phyloP scores from a whole-genome alignment of 30 jellyfish, hydroid and myxozoan genomes.

The Hydra vulgaris region DNA sequence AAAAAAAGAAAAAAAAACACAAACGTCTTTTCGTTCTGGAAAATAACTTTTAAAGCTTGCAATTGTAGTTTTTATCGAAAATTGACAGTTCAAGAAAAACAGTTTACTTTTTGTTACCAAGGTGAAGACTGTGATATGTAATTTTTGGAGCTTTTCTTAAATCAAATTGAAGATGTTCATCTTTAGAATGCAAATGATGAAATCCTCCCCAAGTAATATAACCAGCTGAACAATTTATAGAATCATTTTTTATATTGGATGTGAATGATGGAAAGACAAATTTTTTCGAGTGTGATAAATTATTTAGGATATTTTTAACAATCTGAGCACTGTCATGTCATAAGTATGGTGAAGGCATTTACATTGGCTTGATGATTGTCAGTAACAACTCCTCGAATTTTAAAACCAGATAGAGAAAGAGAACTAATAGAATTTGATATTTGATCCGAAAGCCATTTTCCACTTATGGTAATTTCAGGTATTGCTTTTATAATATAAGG shows the following conservation, averaged over 20 bases:
- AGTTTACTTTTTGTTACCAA: conserved; percentile 14
- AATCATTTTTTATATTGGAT: neutral
- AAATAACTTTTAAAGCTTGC: conserved; percentile 1
- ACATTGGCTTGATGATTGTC: no score
- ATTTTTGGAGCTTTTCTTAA: conserved; percentile 5
- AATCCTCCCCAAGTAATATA: conserved; percentile 6
- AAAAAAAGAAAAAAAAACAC: neutral
- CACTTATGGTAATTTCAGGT: no score
- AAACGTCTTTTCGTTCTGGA: conserved; percentile 6
- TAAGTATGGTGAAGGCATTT: no score
- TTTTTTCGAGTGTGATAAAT: neutral
- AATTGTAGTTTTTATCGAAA: conserved; percentile 9
- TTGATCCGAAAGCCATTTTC: no score
- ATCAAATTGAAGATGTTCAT: neutral
- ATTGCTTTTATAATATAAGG: no score
- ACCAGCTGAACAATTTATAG: conserved; percentile 2
- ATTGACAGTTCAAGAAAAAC: conserved; percentile 7
- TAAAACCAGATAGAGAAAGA: no score
- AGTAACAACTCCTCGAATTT: no score
- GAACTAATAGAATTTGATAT: no score
- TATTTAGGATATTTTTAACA: neutral
- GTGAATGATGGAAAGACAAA: conserved; percentile 1
- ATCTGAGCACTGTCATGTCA: no score
- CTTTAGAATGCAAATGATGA: neutral
- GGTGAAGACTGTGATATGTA: conserved; percentile 2